Conservation (phyloP, 2,113 vertebrate genomes). For the Pseudopodoces humilis region DNA sequence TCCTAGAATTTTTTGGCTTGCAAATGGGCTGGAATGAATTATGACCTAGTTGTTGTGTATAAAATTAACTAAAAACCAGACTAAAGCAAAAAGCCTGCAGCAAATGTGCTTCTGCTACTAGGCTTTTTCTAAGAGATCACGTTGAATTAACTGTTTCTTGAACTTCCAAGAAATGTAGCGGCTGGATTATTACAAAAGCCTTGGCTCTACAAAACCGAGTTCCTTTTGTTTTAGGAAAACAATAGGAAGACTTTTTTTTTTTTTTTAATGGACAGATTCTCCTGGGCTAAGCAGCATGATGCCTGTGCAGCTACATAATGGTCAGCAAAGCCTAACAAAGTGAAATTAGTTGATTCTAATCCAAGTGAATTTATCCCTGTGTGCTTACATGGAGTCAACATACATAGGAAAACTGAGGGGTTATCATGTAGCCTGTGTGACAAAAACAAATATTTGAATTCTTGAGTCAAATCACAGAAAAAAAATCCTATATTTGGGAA, state of each 20-base stretch:
- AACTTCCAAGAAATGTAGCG: neutral
- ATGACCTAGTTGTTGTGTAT: neutral
- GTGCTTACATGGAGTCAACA: neutral
- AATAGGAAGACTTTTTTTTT: neutral
- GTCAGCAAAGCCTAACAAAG: neutral
- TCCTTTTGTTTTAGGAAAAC: conserved; percentile 11
- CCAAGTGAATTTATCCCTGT: neutral
- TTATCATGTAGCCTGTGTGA: neutral
- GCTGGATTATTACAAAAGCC: neutral
- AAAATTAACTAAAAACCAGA: conserved; percentile 26
- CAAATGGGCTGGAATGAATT: conserved; percentile 31
- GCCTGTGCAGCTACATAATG: neutral
- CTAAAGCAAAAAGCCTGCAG: neutral
- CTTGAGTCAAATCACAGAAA: neutral
- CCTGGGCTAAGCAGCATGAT: neutral
- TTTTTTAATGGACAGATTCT: neutral
- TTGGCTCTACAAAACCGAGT: neutral
- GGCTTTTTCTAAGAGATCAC: neutral
- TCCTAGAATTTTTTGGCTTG: conserved; percentile 16
- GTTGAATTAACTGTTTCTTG: conserved; percentile 30
- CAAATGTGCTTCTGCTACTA: neutral
- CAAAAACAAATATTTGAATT: neutral
- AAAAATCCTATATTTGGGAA: neutral
- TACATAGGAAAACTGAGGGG: neutral
- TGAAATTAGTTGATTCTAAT: neutral